Percentiles rank a stretch among this genome's conserved stretches.
Evolutionary conservation across 1,140 invertebrate genomes (phyloP).

Genomic region (Meloidogyne floridensis): DNA sequence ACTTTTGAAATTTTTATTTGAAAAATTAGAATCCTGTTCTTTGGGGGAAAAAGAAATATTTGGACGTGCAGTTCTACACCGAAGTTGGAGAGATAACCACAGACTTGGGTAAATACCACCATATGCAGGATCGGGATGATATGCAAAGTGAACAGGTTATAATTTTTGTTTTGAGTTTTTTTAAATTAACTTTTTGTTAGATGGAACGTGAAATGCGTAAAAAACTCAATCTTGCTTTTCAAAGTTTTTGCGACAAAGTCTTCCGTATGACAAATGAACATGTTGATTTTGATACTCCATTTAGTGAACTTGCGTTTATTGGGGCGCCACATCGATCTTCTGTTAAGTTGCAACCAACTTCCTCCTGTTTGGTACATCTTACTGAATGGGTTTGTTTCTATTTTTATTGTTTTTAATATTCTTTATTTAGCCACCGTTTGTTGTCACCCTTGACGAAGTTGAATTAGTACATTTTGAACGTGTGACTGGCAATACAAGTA

Average conservation of each 20-base stretch:
- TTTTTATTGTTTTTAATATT: constrained; percentile 21
- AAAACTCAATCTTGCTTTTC: constrained; percentile 94
- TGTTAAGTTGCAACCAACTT: constrained; percentile 92
- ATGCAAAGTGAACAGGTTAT: constrained; percentile 87
- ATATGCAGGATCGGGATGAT: constrained; percentile 99
- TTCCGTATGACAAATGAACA: constrained; percentile 92
- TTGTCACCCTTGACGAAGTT: constrained; percentile 93
- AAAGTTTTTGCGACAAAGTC: constrained; percentile 96
- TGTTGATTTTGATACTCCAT: constrained; percentile 97
- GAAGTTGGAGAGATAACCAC: constrained; percentile 99
- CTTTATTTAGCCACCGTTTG: constrained; percentile 83
- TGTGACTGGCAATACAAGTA: constrained; percentile 96
- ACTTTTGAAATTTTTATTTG: neutral
- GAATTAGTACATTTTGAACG: constrained; percentile 98
- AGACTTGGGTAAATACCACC: constrained; percentile 97
- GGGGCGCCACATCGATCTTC: constrained; percentile 96
- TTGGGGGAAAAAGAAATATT: constrained; percentile 99
- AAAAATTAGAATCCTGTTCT: constrained; percentile 83
- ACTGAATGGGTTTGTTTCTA: constrained; percentile 82
- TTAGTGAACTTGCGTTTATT: constrained; percentile 93
- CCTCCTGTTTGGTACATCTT: constrained; percentile 90
- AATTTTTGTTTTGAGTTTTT: neutral
- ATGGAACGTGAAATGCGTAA: constrained; percentile 92
- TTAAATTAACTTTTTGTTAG: constrained; percentile 55
- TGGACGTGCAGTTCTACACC: constrained; percentile 98